A percentile compares a stretch with the other conserved stretches of the same genome.
These are phyloP conservation scores for Salvelinus namaycush DNA, from an alignment of 2,113 vertebrate genomes.

Conservation along the genomic window DNA sequence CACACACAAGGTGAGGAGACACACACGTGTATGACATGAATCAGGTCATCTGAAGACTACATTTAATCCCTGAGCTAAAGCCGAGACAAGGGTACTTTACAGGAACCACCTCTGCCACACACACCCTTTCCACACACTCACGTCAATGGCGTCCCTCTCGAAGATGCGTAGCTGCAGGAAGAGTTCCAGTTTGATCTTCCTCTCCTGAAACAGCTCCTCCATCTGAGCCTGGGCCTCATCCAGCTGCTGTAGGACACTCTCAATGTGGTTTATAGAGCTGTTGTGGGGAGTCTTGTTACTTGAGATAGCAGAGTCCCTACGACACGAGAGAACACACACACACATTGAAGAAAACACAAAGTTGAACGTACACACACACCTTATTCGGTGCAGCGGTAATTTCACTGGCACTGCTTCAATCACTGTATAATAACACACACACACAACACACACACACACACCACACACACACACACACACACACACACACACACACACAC, in stretches of 20 bases:
- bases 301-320: conserved; percentile 95
- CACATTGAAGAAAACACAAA: neutral
- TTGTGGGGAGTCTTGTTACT: conserved; percentile 98
- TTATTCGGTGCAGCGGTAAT: too few relatives aligned
- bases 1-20: neutral
- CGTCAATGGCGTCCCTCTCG: conserved; percentile 95
- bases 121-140: conserved; percentile 70
- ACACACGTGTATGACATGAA: neutral
- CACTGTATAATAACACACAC: neutral
- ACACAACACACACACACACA: neutral
- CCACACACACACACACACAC: neutral
- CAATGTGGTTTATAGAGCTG: conserved; percentile 98
- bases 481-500: neutral
- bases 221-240: conserved; percentile 98
- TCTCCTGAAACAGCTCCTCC: conserved; percentile 98
- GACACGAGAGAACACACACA: conserved; percentile 27
- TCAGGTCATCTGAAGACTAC: neutral
- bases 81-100: neutral
- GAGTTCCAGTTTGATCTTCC: conserved; percentile 98
- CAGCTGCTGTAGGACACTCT: conserved; percentile 97
- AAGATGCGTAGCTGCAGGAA: conserved; percentile 97
- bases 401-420: too few relatives aligned
- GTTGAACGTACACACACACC: neutral
- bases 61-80: neutral
- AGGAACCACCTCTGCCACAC: too few relatives aligned